Percentiles rank a stretch among this genome's conserved stretches.
These are phyloP conservation scores for Drosophila orosa DNA, from an alignment of 1,140 invertebrate species.

Conservation along the genomic window DNA sequence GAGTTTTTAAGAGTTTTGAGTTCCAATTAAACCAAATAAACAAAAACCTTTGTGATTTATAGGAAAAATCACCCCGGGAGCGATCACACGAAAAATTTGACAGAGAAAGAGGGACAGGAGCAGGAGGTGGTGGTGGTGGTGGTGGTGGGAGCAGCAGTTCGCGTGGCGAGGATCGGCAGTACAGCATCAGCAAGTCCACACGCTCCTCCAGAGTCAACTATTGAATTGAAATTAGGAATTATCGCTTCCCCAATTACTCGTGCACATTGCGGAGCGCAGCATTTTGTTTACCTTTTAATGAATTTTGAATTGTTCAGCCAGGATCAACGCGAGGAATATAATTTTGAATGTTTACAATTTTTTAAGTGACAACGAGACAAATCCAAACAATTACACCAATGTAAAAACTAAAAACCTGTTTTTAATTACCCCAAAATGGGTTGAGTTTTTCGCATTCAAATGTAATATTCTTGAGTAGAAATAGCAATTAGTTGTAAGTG, in stretches of 20 bases:
- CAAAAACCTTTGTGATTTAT: neutral
- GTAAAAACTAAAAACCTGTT: constrained; percentile 26
- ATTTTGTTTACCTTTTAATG: constrained; percentile 60
- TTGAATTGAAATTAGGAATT: constrained; percentile 23
- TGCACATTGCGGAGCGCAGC: constrained; percentile 39
- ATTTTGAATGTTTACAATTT: constrained; percentile 64
- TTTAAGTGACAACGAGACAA: constrained; percentile 48
- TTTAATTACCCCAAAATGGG: constrained; percentile 8
- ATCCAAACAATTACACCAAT: constrained; percentile 34
- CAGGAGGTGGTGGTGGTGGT: constrained; percentile 6
- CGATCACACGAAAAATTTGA: constrained; percentile 82
- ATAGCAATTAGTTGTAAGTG: constrained; percentile 4
- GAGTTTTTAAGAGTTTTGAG: constrained; percentile 11
- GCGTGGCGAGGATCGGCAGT: constrained; percentile 75
- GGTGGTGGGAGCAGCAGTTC: constrained; percentile 47
- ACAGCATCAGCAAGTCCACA: constrained; percentile 67
- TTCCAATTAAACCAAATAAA: neutral
- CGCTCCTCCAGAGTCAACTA: constrained; percentile 78
- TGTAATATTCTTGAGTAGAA: no score
- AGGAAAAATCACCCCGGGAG: constrained; percentile 81
- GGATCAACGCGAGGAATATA: constrained; percentile 11
- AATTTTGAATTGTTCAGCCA: constrained; percentile 19
- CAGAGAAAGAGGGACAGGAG: constrained; percentile 49
- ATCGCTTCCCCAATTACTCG: constrained; percentile 7
- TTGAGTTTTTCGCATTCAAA: neutral